A percentile compares a stretch with the other conserved stretches of the same genome.
Evolutionary conservation across 2,797 vertebrate genomes (phyloP).

Genomic region (Cyprinella venusta): DNA sequence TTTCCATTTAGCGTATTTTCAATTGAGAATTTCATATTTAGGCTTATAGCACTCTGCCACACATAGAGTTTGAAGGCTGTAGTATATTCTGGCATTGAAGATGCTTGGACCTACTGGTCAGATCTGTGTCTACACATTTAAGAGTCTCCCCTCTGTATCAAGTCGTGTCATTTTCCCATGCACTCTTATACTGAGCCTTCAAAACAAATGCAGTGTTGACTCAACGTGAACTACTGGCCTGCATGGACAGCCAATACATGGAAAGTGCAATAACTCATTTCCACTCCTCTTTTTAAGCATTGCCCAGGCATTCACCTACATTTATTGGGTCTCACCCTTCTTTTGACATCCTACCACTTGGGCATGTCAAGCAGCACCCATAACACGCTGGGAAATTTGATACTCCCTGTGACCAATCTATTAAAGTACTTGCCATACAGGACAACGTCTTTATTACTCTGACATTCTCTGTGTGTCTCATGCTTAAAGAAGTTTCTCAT

Average conservation of each 20-base stretch:
- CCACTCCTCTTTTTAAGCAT: constrained; percentile 29
- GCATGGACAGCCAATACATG: neutral
- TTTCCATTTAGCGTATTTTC: no score
- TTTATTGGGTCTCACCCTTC: constrained; percentile 3
- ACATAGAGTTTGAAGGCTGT: no score
- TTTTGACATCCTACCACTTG: constrained; percentile 31
- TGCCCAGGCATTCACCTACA: constrained; percentile 3
- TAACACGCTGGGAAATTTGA: constrained; percentile 60
- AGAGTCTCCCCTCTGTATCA: constrained; percentile 3
- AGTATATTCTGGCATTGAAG: neutral
- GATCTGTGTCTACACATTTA: neutral
- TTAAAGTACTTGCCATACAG: neutral
- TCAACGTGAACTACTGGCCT: constrained; percentile 21
- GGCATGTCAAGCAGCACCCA: constrained; percentile 36
- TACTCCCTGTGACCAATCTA: constrained; percentile 63
- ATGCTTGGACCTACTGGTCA: neutral
- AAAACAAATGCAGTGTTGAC: constrained; percentile 49
- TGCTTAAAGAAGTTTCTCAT: neutral
- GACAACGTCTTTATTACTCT: neutral
- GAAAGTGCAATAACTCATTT: constrained; percentile 47
- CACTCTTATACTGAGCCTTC: constrained; percentile 36
- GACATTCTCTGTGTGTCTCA: neutral
- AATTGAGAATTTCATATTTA: no score
- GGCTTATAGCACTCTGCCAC: no score
- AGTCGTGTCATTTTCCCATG: constrained; percentile 20